These are phyloP conservation scores for Cyprichromis sp. DNA, from an alignment of 2,113 vertebrate species.

Conservation along the genomic window DNA sequence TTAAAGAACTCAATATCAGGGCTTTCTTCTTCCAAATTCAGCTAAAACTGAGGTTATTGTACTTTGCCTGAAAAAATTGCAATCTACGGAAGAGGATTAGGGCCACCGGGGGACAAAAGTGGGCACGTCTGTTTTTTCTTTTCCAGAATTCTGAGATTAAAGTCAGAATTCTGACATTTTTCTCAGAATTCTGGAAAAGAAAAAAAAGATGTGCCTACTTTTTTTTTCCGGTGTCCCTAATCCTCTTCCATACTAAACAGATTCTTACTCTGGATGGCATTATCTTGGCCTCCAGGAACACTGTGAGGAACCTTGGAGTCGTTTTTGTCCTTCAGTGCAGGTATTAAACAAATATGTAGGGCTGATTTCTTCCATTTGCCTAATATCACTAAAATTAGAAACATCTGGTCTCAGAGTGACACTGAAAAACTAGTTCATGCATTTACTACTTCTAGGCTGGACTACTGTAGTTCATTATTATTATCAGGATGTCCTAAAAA, in stretches of 20 bases:
- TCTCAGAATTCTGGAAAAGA: no score
- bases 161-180: no score
- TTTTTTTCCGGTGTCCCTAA: fast-evolving
- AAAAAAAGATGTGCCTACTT: fast-evolving
- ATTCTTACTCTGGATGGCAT: no score
- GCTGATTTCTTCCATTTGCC: background rate
- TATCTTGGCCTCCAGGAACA: no score
- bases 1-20: fast-evolving
- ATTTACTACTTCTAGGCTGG: background rate
- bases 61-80: fast-evolving
- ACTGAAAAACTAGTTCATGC: background rate
- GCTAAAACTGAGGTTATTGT: background rate
- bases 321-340: no score
- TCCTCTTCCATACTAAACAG: no score
- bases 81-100: no score
- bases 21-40: background rate
- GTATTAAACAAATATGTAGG: background rate
- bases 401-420: background rate
- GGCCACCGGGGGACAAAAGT: no score
- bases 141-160: no score
- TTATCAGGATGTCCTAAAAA: background rate
- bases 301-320: no score
- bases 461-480: background rate
- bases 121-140: no score
- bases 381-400: background rate